Evolutionary conservation across 2,888 invertebrate species (phyloP), one percentile per base, ranked within the genome.

Genomic region (Chrysotoxum bicinctum): DNA sequence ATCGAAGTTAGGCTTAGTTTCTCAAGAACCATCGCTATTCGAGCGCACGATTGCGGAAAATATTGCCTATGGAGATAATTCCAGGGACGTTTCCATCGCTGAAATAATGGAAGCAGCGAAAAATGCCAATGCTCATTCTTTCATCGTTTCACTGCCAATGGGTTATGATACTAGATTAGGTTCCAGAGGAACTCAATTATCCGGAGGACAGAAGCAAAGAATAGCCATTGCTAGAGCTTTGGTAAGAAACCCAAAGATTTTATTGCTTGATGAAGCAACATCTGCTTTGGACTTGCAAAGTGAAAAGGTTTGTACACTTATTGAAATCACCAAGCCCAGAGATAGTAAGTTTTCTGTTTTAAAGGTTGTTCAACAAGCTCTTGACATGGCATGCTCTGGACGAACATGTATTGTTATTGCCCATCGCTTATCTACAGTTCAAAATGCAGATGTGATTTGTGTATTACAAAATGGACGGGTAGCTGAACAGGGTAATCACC

Each of bases 391-490:
- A 1, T 95, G 96, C 90, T 93, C 95, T 87, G 96, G 96, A 5
- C 94, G 97, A 50, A 98, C 98, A 0, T 96, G 96, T 89, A 95
- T 98, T 83, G 95, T 97, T 37, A 97, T 98, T 88, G 97, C 97
- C 1, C 98, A 98, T 92, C 94, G 97, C 10, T 93, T 98, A 68
- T 95, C 96, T 1, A 97, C 97, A 19, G 95, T 97, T 83, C 95
- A 96, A 91, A 96, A 96, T 91, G 96, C 97, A 0, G 96, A 98
- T 91, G 92, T 96, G 87, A 98, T 98, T 88, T 96, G 96, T 89
- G 97, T 98, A 10, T 92, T 98, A 26, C 94, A 96, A 89, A 93
- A 94, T 62, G 98, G 98, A 85, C 92, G 92, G 32, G 94, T 98
- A 7, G 94, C 94, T 0, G 98, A 98, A 90, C 93, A 93, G 87